These are phyloP conservation scores for Asteroscopus sphinx DNA, from an alignment of 2,888 invertebrate species.

Conservation along the genomic window DNA sequence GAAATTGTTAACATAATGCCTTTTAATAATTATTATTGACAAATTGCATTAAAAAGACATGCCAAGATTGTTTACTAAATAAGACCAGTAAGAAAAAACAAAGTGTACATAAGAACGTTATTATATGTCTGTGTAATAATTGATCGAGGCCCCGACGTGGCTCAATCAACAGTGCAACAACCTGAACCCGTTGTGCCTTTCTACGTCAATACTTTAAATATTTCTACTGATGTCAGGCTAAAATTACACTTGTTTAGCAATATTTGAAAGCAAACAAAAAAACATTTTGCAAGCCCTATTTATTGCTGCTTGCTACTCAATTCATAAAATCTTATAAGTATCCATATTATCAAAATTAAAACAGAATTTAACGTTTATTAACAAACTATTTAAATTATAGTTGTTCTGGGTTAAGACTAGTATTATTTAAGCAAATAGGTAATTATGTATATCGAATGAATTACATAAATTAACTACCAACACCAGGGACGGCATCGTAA, in stretches of 20 bases:
- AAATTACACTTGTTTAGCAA: background rate
- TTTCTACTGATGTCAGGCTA: conserved; percentile 1
- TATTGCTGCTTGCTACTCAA: no score
- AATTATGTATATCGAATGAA: conserved; percentile 22
- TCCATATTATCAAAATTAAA: no score
- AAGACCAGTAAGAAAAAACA: no score
- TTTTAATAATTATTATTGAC: no score
- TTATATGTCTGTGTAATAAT: conserved; percentile 29
- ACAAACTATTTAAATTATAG: background rate
- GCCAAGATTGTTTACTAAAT: no score
- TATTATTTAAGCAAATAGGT: background rate
- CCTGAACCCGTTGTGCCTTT: conserved; percentile 38
- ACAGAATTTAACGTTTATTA: no score
- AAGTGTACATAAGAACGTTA: no score
- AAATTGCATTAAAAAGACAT: no score
- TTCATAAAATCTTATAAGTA: no score
- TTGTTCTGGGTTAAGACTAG: background rate
- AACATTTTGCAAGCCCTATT: no score
- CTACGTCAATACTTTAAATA: conserved; percentile 21
- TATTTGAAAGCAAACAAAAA: background rate
- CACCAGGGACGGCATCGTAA: background rate
- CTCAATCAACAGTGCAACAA: conserved; percentile 50
- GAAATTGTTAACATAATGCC: no score
- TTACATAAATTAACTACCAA: background rate
- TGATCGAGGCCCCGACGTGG: conserved; percentile 35